Conservation (phyloP, 1,140 invertebrate genomes). For the Calliopsis andreniformis region DNA sequence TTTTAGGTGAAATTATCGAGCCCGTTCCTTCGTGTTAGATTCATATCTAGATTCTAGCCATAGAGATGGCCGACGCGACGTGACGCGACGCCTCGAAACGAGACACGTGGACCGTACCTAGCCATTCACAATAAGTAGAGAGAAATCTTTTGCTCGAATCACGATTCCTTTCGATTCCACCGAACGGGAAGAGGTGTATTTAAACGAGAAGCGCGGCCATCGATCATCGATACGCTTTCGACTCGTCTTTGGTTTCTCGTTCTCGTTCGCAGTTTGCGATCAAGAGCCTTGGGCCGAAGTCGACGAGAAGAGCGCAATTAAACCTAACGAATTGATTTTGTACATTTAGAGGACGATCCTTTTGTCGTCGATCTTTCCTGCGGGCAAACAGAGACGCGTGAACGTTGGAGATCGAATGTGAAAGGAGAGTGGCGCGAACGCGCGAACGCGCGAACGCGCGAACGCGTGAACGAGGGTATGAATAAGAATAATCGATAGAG, state of each 20-base stretch:
- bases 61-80: slow-evolving; percentile 32
- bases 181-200: background rate
- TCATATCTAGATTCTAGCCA: slow-evolving; percentile 56
- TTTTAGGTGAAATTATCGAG: slow-evolving; percentile 62
- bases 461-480: too few relatives aligned
- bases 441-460: background rate
- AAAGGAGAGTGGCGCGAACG: background rate
- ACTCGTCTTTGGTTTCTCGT: background rate
- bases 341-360: slow-evolving; percentile 5
- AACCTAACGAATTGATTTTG: background rate
- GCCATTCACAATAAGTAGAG: slow-evolving; percentile 12
- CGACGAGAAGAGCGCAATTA: too few relatives aligned
- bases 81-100: slow-evolving; percentile 16
- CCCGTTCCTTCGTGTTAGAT: slow-evolving; percentile 61
- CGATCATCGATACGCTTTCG: slow-evolving; percentile 38
- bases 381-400: background rate
- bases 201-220: background rate
- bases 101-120: slow-evolving; percentile 25
- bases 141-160: slow-evolving; percentile 8
- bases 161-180: slow-evolving; percentile 35
- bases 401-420: background rate
- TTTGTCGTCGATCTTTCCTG: slow-evolving; percentile 8
- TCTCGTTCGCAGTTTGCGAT: background rate
- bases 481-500: too few relatives aligned
- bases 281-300: background rate